phyloP scores from a whole-genome alignment of 2,888 invertebrate genomes.

The Phengaris alcon region DNA sequence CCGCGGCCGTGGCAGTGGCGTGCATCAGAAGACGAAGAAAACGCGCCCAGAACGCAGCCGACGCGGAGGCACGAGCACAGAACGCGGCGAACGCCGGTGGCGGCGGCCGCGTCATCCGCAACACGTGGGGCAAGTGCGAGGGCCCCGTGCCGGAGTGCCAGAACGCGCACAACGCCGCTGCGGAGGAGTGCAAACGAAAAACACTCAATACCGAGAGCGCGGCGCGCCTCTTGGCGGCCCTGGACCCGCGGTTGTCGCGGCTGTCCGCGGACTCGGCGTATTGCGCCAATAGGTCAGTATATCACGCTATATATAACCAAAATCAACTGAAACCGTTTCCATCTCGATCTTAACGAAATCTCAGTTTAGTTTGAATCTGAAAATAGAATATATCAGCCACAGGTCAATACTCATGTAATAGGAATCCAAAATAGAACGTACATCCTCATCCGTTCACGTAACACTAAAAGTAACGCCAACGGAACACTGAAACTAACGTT shows the following conservation, averaged over 20 bases:
- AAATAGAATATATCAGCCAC: not conserved
- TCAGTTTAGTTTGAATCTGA: not conserved
- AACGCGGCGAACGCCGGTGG: conserved; percentile 92
- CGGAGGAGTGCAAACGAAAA: conserved; percentile 87
- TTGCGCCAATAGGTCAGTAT: conserved; percentile 72
- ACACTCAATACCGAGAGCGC: conserved; percentile 89
- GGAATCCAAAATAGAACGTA: not conserved
- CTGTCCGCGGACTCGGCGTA: conserved; percentile 71
- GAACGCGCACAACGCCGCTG: conserved; percentile 76
- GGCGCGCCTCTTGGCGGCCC: conserved; percentile 70
- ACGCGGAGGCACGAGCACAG: conserved; percentile 93
- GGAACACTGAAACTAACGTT: conserved; percentile 31
- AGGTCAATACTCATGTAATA: not conserved
- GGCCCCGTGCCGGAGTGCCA: conserved; percentile 81
- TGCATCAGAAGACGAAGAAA: conserved; percentile 90
- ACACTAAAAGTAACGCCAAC: not conserved
- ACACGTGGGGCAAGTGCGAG: conserved; percentile 92
- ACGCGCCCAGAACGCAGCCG: conserved; percentile 87
- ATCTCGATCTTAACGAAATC: not conserved
- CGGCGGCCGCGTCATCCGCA: conserved; percentile 89
- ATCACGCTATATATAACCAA: conserved; percentile 5
- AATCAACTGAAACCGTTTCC: not conserved
- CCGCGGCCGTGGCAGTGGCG: conserved; percentile 87
- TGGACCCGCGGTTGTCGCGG: conserved; percentile 67
- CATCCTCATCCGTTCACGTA: not conserved